phyloP scores from a whole-genome alignment of 2,888 invertebrate genomes.

The Lasioglossum lativentre region DNA sequence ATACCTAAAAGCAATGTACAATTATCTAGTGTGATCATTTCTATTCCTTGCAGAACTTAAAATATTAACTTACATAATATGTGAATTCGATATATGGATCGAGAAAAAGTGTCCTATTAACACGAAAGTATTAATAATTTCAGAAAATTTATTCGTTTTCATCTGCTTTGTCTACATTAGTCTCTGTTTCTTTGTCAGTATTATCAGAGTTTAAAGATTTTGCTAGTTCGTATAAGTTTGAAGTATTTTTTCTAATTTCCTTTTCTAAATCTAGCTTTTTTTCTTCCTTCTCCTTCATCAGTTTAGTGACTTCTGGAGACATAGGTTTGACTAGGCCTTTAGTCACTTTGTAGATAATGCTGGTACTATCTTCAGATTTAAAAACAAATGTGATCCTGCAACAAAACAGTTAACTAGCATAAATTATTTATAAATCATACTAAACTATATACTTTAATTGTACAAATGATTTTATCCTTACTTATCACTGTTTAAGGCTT shows the following conservation, averaged over 20 bases:
- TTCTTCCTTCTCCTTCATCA: slow-evolving; percentile 73
- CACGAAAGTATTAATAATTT: background rate
- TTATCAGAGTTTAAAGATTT: slow-evolving; percentile 61
- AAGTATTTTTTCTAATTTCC: slow-evolving; percentile 79
- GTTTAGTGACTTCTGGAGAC: slow-evolving; percentile 74
- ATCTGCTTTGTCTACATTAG: background rate
- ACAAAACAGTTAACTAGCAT: background rate
- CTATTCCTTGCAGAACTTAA: background rate
- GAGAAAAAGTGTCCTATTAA: no score
- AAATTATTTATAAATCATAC: background rate
- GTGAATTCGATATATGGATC: no score
- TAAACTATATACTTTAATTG: background rate
- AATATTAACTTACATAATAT: background rate
- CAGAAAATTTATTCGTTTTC: background rate
- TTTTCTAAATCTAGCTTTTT: slow-evolving; percentile 75
- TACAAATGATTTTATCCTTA: slow-evolving; percentile 35
- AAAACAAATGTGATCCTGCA: slow-evolving; percentile 80
- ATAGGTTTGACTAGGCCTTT: slow-evolving; percentile 79
- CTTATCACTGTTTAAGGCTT: slow-evolving; percentile 71
- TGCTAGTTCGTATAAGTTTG: slow-evolving; percentile 80
- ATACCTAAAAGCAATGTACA: slow-evolving; percentile 42
- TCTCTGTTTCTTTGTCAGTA: slow-evolving; percentile 14
- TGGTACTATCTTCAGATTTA: slow-evolving; percentile 80
- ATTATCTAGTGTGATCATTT: background rate
- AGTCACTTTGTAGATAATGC: slow-evolving; percentile 79